Evolutionary conservation across 2,113 vertebrate genomes (phyloP).

Genomic region (Malurus cyaneus): DNA sequence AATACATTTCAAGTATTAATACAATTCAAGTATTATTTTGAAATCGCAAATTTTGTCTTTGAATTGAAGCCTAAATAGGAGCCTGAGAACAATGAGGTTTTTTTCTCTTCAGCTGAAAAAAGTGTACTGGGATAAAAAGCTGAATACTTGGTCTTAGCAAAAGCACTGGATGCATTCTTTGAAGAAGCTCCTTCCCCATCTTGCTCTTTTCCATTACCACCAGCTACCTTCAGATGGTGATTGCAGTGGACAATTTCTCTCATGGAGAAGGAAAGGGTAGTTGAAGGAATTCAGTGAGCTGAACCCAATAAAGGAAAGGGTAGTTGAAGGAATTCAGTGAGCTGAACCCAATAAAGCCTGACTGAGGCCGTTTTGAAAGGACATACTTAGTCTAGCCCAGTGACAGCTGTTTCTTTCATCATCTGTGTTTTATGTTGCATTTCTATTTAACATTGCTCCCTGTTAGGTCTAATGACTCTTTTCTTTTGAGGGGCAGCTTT

Average conservation of each 20-base stretch:
- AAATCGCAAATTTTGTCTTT: not conserved
- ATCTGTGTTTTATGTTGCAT: not conserved
- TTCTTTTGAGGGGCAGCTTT: not conserved
- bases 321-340: not conserved
- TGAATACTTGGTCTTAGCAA: not conserved
- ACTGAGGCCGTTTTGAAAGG: not conserved
- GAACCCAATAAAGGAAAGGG: not conserved
- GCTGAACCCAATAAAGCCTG: not conserved
- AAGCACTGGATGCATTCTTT: not conserved
- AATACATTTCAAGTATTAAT: not conserved
- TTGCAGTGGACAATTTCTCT: not conserved
- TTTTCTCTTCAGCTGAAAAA: not conserved
- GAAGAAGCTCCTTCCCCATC: not conserved
- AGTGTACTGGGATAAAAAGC: not conserved
- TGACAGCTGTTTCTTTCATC: conserved; percentile 28
- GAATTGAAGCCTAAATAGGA: not conserved
- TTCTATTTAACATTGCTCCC: not conserved
- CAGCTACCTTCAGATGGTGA: not conserved
- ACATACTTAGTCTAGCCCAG: not conserved
- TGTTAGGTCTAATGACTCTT: not conserved
- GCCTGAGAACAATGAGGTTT: not conserved
- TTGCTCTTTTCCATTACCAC: not conserved
- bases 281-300: not conserved
- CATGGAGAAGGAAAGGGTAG: not conserved
- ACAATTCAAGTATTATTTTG: not conserved